These are phyloP conservation scores for Heliconius melpomene DNA, from an alignment of 1,140 invertebrate genomes.

Conservation along the genomic window DNA sequence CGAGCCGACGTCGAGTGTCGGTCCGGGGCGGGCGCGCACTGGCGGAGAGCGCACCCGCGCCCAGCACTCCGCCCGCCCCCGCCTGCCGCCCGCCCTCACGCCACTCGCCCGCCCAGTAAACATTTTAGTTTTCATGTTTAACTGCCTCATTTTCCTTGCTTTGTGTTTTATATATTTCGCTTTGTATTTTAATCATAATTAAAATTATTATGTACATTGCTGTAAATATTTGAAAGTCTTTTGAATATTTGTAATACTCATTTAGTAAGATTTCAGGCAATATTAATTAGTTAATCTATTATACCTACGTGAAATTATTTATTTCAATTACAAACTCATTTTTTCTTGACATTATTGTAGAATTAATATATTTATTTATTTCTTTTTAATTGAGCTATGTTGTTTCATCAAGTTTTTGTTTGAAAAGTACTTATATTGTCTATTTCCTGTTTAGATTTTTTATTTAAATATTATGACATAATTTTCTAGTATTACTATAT, in stretches of 20 bases:
- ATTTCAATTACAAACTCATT: too few relatives aligned
- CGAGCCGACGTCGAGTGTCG: slow-evolving; percentile 81
- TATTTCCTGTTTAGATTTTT: too few relatives aligned
- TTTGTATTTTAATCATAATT: not conserved
- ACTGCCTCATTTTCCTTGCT: slow-evolving; percentile 36
- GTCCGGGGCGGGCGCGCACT: slow-evolving; percentile 77
- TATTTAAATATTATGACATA: too few relatives aligned
- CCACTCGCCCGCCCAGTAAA: slow-evolving; percentile 57
- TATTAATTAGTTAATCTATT: too few relatives aligned
- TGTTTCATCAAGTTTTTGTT: too few relatives aligned
- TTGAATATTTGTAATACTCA: not conserved
- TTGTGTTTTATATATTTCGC: slow-evolving; percentile 26
- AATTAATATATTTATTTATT: too few relatives aligned
- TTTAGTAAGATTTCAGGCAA: not conserved
- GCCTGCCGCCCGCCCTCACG: slow-evolving; percentile 48
- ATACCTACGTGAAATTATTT: too few relatives aligned
- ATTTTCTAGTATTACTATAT: too few relatives aligned
- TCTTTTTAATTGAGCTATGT: too few relatives aligned
- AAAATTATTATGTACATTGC: not conserved
- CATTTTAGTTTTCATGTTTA: slow-evolving; percentile 55
- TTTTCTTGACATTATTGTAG: too few relatives aligned
- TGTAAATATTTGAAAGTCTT: not conserved
- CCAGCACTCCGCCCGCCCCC: slow-evolving; percentile 49
- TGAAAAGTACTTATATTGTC: too few relatives aligned
- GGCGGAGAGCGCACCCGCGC: slow-evolving; percentile 49